Percentiles rank a stretch among this genome's conserved stretches.
These are phyloP conservation scores for Mechanitis mazaeus DNA, from an alignment of 2,888 invertebrate species.

Conservation along the genomic window DNA sequence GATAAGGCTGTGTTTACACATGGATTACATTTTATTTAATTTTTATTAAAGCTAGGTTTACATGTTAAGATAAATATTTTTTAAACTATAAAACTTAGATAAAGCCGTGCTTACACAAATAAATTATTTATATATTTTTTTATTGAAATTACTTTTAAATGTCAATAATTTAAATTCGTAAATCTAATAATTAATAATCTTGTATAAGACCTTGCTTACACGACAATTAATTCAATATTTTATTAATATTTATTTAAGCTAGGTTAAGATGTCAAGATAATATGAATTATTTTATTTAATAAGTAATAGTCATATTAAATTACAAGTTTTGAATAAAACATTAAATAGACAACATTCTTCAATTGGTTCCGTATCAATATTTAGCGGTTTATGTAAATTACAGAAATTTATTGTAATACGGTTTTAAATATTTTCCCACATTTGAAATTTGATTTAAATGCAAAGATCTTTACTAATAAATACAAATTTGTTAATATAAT, in stretches of 20 bases:
- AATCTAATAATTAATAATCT: too few relatives aligned
- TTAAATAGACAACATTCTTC: slow-evolving; percentile 8
- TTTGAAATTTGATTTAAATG: background rate
- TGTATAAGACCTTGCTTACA: too few relatives aligned
- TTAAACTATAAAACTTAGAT: slow-evolving; percentile 3
- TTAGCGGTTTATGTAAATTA: slow-evolving; percentile 51
- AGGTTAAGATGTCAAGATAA: too few relatives aligned
- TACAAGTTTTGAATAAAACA: background rate
- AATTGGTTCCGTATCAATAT: slow-evolving; percentile 18
- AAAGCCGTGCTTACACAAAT: slow-evolving; percentile 11
- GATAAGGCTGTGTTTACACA: slow-evolving; percentile 14
- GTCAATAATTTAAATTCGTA: too few relatives aligned
- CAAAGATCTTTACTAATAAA: too few relatives aligned
- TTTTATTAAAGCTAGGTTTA: too few relatives aligned
- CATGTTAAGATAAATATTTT: too few relatives aligned
- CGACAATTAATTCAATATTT: too few relatives aligned
- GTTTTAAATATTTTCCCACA: slow-evolving; percentile 4
- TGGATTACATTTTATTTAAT: too few relatives aligned
- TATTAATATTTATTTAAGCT: too few relatives aligned
- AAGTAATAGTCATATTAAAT: background rate
- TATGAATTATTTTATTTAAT: too few relatives aligned
- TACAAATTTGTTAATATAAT: too few relatives aligned
- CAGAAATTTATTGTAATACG: slow-evolving; percentile 35
- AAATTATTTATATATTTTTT: background rate
- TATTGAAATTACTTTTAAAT: background rate